Base-by-base conservation (phyloP, 2,797 vertebrate species). In the Sebastes iracundus region DNA sequence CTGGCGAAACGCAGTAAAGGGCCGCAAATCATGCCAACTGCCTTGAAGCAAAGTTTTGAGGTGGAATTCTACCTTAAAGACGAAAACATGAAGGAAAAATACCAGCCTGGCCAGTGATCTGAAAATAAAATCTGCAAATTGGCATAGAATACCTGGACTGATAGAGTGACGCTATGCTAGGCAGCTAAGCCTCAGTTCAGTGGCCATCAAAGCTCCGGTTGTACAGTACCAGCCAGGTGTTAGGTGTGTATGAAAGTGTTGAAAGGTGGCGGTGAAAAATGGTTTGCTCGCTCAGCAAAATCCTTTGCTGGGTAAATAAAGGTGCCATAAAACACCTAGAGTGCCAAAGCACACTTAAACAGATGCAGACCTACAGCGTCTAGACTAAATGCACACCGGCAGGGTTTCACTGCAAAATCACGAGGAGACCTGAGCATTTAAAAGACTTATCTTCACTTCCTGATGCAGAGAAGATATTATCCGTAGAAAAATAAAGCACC, bases 261-360 rank as follows among this genome's bases (percentile, higher is more conserved):
- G 53, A 70, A 56, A 30, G 23, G 28, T 35, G 76, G 55, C 60
- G 62, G 20, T 72, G 38, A 73, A 83, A 80, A 79, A 84, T n/a
- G 27, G 8, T 63, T 72, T 63, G 70, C 58, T 60, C 65, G 49
- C 67, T 81, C 65, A 80, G 65, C 81, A 60, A 30, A 87, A 81
- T 42, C 58, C 20, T 61, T 42, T 38, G 55, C 68, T 62, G 20
- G 16, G 27, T 79, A 82, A 88, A 86, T 77, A 79, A 78, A 63
- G 14, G 70, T 25, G 35, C 64, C 42, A 28, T 65, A 4, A 72
- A 72, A 75, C 32, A 79, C n/a, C 27, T 4, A 11, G n/a, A 13
- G 38, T 35, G 69, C 32, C 46, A 62, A 77, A 72, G 14, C 22
- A 25, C 52, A 38, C 35, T 53, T n/a, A 9, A 56, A 60, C 11